Evolutionary conservation across 2,888 invertebrate species (phyloP).

Genomic region (Andrena minutula): DNA sequence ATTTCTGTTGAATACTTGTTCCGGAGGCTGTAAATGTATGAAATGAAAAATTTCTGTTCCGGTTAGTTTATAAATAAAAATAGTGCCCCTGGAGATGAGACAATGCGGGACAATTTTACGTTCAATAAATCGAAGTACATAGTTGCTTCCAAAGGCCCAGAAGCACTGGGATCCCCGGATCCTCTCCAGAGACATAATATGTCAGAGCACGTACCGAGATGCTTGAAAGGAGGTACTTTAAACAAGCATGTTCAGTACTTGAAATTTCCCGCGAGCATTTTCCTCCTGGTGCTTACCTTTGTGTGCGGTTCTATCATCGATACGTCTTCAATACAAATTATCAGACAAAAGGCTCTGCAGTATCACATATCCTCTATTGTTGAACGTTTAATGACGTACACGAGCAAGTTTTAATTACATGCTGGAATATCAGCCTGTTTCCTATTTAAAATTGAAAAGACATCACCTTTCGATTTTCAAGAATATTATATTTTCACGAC

Average conservation of each 20-base stretch:
- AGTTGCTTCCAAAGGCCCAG: slow-evolving; percentile 36
- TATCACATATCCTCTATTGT: background rate
- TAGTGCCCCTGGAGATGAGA: slow-evolving; percentile 2
- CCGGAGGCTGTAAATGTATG: background rate
- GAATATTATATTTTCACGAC: no score
- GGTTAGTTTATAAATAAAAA: background rate
- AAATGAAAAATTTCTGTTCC: background rate
- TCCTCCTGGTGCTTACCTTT: slow-evolving; percentile 33
- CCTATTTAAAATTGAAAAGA: no score
- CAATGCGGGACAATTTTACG: slow-evolving; percentile 14
- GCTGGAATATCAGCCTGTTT: no score
- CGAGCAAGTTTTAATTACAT: background rate
- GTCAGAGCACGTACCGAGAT: slow-evolving; percentile 58
- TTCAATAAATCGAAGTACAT: slow-evolving; percentile 57
- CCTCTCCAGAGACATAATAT: slow-evolving; percentile 61
- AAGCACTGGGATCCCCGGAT: slow-evolving; percentile 47
- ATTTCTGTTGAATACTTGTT: background rate
- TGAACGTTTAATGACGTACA: background rate
- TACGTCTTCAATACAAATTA: background rate
- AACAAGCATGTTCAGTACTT: slow-evolving; percentile 48
- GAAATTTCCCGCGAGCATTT: slow-evolving; percentile 58
- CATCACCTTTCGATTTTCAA: no score
- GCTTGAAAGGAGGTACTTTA: slow-evolving; percentile 48
- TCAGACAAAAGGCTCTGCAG: background rate
- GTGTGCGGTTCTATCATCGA: background rate